phyloP scores from a whole-genome alignment of 2,888 invertebrate genomes.

The Zelleria hepariella region DNA sequence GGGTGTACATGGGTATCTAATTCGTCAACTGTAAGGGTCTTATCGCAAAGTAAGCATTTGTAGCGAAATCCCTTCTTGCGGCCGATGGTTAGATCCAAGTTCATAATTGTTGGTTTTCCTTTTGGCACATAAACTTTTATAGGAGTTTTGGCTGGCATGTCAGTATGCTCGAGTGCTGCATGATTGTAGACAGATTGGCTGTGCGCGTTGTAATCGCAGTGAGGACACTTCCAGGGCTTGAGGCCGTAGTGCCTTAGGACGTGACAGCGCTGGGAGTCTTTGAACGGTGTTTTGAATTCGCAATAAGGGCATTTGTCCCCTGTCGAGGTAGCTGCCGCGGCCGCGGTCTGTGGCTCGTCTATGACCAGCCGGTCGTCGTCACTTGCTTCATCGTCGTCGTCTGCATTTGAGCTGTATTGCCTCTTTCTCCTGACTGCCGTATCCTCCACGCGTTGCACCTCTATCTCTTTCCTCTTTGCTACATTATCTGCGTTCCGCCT shows the following conservation, averaged over 20 bases:
- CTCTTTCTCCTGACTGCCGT: not conserved
- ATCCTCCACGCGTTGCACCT: not conserved
- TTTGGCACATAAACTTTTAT: conserved; percentile 17
- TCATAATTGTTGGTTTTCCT: not conserved
- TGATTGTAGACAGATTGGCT: conserved; percentile 37
- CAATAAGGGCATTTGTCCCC: conserved; percentile 38
- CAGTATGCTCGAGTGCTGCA: conserved; percentile 31
- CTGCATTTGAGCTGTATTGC: too few species aligned
- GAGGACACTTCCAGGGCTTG: conserved; percentile 50
- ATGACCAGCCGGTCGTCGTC: conserved; percentile 29
- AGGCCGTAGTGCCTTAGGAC: conserved; percentile 55
- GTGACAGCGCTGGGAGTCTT: conserved; percentile 42
- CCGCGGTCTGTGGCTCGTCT: conserved; percentile 25
- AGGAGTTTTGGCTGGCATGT: conserved; percentile 14
- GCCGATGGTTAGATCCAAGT: not conserved
- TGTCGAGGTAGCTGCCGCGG: not conserved
- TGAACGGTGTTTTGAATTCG: conserved; percentile 19
- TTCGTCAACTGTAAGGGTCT: conserved; percentile 23
- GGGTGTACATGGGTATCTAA: conserved; percentile 30
- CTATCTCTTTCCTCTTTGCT: not conserved
- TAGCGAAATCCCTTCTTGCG: not conserved
- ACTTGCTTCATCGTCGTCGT: conserved; percentile 22
- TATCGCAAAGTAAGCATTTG: conserved; percentile 42
- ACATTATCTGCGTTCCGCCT: not conserved
- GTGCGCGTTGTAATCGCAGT: conserved; percentile 42